Conservation (phyloP, 2,888 invertebrate species). For the Eristalis tenax region DNA sequence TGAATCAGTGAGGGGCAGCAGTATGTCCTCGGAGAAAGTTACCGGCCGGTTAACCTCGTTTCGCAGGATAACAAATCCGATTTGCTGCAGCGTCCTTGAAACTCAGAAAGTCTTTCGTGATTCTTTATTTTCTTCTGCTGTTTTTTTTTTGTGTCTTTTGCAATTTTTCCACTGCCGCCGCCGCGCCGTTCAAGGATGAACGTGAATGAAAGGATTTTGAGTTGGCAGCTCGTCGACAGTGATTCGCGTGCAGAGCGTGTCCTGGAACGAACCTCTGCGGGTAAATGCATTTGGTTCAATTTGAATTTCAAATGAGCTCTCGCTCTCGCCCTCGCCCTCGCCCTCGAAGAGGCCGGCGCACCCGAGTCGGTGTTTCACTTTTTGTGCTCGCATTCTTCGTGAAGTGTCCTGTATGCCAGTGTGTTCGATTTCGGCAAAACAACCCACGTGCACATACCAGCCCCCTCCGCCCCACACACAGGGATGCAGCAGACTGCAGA, state of each 20-base stretch:
- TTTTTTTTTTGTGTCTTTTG: neutral
- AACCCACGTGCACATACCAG: neutral
- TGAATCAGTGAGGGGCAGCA: slow-evolving; percentile 54
- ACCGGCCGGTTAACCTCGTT: slow-evolving; percentile 54
- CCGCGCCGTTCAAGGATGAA: slow-evolving; percentile 10
- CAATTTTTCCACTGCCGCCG: neutral
- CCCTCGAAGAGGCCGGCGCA: neutral
- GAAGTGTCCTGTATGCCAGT: slow-evolving; percentile 21
- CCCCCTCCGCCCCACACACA: neutral
- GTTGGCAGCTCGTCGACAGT: slow-evolving; percentile 33
- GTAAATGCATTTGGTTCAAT: slow-evolving; percentile 68
- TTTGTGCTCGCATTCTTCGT: neutral
- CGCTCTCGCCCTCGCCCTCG: slow-evolving; percentile 4
- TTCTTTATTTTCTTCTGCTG: neutral
- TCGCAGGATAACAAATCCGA: slow-evolving; percentile 67
- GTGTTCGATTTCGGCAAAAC: neutral
- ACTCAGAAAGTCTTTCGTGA: slow-evolving; percentile 33
- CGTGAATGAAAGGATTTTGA: slow-evolving; percentile 30
- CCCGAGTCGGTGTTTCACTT: neutral
- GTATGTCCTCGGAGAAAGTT: slow-evolving; percentile 39
- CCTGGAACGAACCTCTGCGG: slow-evolving; percentile 44
- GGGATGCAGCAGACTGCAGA: neutral
- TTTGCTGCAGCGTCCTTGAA: slow-evolving; percentile 67
- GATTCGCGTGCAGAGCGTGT: slow-evolving; percentile 28
- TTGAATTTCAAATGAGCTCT: slow-evolving; percentile 70